A percentile compares a stretch with the other conserved stretches of the same genome.
Evolutionary conservation across 2,888 invertebrate species (phyloP).

Genomic region (Pheosia gnoma): DNA sequence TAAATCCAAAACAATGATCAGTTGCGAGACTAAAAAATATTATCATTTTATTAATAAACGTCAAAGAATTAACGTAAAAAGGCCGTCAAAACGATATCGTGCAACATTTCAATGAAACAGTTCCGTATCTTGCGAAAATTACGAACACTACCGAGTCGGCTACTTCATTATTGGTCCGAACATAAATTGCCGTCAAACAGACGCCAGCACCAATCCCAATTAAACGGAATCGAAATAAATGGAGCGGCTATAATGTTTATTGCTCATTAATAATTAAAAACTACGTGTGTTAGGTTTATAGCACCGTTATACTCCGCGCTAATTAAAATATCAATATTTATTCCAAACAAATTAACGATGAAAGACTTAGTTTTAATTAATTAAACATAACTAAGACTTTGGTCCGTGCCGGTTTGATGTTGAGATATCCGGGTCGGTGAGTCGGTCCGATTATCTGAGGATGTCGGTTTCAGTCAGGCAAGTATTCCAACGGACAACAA

Average conservation of each 20-base stretch:
- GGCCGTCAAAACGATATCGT: conserved; percentile 37
- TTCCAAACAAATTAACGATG: conserved; percentile 9
- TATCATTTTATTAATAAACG: conserved; percentile 30
- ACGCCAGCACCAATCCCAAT: conserved; percentile 37
- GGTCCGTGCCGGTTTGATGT: conserved; percentile 52
- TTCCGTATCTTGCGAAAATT: conserved; percentile 33
- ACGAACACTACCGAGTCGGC: conserved; percentile 27
- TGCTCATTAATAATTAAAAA: conserved; percentile 39
- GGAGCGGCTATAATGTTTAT: conserved; percentile 42
- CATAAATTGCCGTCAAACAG: conserved; percentile 48
- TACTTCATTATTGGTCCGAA: conserved; percentile 38
- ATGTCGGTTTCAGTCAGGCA: conserved; percentile 39
- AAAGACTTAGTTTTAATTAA: conserved; percentile 26
- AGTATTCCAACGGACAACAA: conserved; percentile 49
- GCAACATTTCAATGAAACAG: conserved; percentile 26
- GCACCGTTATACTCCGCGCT: conserved; percentile 1
- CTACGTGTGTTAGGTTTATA: conserved; percentile 17
- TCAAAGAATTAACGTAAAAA: conserved; percentile 38
- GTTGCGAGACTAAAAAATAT: conserved; percentile 17
- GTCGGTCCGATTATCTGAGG: conserved; percentile 45
- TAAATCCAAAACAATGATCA: conserved; percentile 11
- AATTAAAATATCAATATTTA: conserved; percentile 3
- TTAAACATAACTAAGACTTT: conserved; percentile 41
- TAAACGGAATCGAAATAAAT: conserved; percentile 43
- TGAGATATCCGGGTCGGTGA: conserved; percentile 45